Conservation (phyloP, 2,797 vertebrate genomes). For the Spea hammondii region DNA sequence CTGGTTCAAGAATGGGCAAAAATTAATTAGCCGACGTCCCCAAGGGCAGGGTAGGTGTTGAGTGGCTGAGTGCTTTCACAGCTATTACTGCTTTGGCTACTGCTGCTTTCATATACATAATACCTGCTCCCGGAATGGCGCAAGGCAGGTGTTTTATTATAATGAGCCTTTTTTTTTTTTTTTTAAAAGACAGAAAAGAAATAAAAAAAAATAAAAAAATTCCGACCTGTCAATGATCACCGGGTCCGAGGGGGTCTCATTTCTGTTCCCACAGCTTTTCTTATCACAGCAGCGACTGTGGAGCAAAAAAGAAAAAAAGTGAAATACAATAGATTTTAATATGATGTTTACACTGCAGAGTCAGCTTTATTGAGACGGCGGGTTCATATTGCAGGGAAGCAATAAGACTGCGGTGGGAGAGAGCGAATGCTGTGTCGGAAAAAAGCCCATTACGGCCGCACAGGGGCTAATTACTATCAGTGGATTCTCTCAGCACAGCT, state of each 20-base stretch:
- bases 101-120: constrained; percentile 51
- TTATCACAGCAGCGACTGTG: constrained; percentile 94
- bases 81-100: constrained; percentile 3
- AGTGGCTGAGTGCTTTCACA: constrained; percentile 21
- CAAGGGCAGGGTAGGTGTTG: constrained; percentile 36
- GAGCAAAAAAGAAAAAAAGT: constrained; percentile 72
- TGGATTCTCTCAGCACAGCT: constrained; percentile 69
- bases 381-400: constrained; percentile 70
- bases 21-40: constrained; percentile 13
- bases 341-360: constrained; percentile 72
- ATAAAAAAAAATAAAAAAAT: constrained; percentile 68
- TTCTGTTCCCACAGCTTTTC: constrained; percentile 99
- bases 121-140: constrained; percentile 65
- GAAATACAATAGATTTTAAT: constrained; percentile 71
- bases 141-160: constrained; percentile 72
- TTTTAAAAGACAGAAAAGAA: constrained; percentile 47
- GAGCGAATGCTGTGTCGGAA: constrained; percentile 63
- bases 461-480: constrained; percentile 74
- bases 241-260: constrained; percentile 98
- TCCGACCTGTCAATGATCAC: constrained; percentile 99
- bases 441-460: constrained; percentile 63
- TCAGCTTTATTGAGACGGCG: constrained; percentile 72
- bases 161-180: constrained; percentile 56
- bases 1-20: constrained; percentile 19
- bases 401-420: constrained; percentile 59